These are phyloP conservation scores for Asbolus verrucosus DNA, from an alignment of 1,140 invertebrate genomes.

Conservation along the genomic window DNA sequence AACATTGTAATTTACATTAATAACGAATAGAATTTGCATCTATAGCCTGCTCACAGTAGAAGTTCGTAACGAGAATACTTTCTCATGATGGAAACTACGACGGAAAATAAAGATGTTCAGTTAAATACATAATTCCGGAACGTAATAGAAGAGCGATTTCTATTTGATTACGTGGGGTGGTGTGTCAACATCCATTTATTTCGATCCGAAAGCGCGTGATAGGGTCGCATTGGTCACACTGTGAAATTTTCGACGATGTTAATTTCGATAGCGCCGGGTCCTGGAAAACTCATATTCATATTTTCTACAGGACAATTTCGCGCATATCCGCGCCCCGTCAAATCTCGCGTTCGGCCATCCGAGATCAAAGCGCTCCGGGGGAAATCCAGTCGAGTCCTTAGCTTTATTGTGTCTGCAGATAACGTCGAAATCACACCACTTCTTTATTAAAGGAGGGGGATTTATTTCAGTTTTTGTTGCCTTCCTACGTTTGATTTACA, in stretches of 20 bases:
- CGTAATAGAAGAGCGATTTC: no score
- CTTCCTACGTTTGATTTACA: conserved; percentile 32
- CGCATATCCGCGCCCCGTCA: background rate
- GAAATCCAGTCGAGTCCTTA: conserved; percentile 26
- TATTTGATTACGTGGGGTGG: no score
- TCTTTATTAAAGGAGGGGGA: conserved; percentile 26
- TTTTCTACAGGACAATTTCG: background rate
- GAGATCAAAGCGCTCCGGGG: conserved; percentile 23
- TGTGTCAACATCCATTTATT: no score
- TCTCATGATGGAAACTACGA: no score
- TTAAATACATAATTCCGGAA: no score
- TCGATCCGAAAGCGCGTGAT: no score
- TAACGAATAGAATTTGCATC: no score
- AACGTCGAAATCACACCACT: conserved; percentile 30
- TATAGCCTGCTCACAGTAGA: no score
- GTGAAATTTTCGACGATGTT: background rate
- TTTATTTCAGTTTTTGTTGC: conserved; percentile 31
- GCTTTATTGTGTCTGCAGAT: conserved; percentile 30
- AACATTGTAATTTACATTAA: no score
- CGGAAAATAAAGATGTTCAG: no score
- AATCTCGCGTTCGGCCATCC: conserved; percentile 1
- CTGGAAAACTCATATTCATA: conserved; percentile 4
- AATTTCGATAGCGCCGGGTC: background rate
- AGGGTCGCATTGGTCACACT: no score
- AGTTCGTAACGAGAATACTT: no score